These are phyloP conservation scores for Matsumyia berberina DNA, from an alignment of 2,888 invertebrate species.

Conservation along the genomic window DNA sequence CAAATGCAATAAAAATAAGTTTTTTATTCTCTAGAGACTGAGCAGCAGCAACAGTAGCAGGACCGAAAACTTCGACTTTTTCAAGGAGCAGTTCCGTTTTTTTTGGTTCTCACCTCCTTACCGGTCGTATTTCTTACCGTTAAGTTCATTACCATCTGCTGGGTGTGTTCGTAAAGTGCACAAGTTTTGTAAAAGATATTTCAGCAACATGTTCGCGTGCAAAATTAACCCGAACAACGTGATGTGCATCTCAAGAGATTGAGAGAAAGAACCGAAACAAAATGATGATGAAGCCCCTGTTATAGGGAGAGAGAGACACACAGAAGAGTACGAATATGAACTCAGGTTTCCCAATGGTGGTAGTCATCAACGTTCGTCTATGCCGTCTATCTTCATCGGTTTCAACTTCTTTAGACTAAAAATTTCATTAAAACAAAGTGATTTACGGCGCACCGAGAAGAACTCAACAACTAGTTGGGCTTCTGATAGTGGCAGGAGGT, in stretches of 20 bases:
- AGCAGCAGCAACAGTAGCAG: too few species aligned
- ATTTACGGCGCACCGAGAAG: slow-evolving; percentile 25
- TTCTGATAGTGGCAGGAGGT: not conserved
- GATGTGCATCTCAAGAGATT: slow-evolving; percentile 34
- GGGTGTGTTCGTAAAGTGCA: slow-evolving; percentile 32
- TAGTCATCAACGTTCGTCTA: too few species aligned
- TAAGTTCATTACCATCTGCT: slow-evolving; percentile 11
- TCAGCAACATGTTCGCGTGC: slow-evolving; percentile 42
- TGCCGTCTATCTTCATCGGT: not conserved
- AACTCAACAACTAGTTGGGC: not conserved
- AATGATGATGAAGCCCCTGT: too few species aligned
- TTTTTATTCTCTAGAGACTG: slow-evolving; percentile 12
- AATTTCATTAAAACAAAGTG: slow-evolving; percentile 47
- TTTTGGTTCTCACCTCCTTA: slow-evolving; percentile 13
- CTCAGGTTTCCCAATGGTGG: too few species aligned
- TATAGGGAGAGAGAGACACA: too few species aligned
- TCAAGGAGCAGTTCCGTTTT: too few species aligned
- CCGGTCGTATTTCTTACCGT: slow-evolving; percentile 5
- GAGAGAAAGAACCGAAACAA: not conserved
- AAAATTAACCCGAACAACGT: slow-evolving; percentile 16
- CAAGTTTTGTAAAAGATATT: slow-evolving; percentile 28
- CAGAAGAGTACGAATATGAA: too few species aligned
- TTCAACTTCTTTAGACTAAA: slow-evolving; percentile 20
- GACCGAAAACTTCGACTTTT: not conserved
- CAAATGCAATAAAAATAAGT: slow-evolving; percentile 38